A percentile compares a stretch with the other conserved stretches of the same genome.
These are phyloP conservation scores for Siniperca chuatsi DNA, from an alignment of 2,113 vertebrate genomes.

Conservation along the genomic window DNA sequence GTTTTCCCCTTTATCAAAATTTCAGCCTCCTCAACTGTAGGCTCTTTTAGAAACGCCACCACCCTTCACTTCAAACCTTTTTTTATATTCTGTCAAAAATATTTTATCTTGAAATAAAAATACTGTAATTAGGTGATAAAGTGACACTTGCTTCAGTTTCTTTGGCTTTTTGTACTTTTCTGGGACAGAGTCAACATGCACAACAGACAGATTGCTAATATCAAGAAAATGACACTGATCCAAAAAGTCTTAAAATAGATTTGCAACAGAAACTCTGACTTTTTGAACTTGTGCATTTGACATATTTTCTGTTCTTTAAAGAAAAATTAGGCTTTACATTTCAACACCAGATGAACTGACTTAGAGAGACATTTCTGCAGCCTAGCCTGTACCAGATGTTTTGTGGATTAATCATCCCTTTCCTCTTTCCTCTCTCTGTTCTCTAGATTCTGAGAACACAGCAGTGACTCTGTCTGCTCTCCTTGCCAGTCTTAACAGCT, in stretches of 20 bases:
- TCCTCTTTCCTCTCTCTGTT: slow-evolving; percentile 38
- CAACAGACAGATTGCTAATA: neutral
- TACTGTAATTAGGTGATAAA: neutral
- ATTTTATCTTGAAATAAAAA: neutral
- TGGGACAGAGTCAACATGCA: neutral
- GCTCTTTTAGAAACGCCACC: neutral
- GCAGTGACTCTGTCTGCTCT: slow-evolving; percentile 91
- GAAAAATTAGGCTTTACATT: neutral
- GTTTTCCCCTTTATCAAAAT: neutral
- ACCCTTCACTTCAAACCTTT: neutral
- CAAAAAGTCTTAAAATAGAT: neutral
- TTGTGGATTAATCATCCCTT: slow-evolving; percentile 37
- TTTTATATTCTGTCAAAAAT: neutral
- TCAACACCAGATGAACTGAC: slow-evolving; percentile 10
- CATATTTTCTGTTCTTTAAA: neutral
- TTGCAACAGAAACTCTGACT: neutral
- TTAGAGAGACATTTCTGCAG: slow-evolving; percentile 25
- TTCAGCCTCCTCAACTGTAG: neutral
- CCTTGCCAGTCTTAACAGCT: slow-evolving; percentile 95
- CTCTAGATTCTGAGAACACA: slow-evolving; percentile 92
- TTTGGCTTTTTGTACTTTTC: neutral
- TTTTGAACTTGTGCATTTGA: neutral
- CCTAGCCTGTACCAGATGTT: slow-evolving; percentile 55
- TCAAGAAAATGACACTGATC: slow-evolving; percentile 5
- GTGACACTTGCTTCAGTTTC: neutral